Evolutionary conservation across 2,888 invertebrate genomes (phyloP).

Genomic region (Drosophila nr. medialis): DNA sequence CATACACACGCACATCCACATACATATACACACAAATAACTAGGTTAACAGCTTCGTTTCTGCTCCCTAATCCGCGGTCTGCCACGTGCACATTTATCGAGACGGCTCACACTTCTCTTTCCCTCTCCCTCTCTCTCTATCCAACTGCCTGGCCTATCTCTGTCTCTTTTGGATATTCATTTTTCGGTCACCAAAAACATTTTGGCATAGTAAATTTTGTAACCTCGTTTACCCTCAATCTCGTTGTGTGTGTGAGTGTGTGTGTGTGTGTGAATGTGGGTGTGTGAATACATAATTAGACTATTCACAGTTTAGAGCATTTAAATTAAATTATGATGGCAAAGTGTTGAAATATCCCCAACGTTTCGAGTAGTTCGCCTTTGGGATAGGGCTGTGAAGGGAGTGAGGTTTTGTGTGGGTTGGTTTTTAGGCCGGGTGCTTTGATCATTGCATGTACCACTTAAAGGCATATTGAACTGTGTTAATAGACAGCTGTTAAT

Average conservation of each 20-base stretch:
- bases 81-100: slow-evolving; percentile 46
- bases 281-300: slow-evolving; percentile 75
- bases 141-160: neutral
- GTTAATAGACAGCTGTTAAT: slow-evolving; percentile 76
- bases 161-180: slow-evolving; percentile 35
- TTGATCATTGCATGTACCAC: slow-evolving; percentile 46
- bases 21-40: slow-evolving; percentile 34
- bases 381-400: neutral
- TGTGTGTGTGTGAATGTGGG: neutral
- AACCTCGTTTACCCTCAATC: slow-evolving; percentile 24
- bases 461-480: slow-evolving; percentile 68
- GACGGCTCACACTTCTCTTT: slow-evolving; percentile 28
- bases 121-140: neutral
- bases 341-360: slow-evolving; percentile 51
- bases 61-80: slow-evolving; percentile 54
- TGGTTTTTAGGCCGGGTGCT: neutral
- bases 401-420: neutral
- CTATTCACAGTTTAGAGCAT: slow-evolving; percentile 77
- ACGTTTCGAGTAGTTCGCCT: slow-evolving; percentile 10
- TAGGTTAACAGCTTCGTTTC: slow-evolving; percentile 62
- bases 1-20: slow-evolving; percentile 6
- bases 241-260: neutral
- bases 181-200: slow-evolving; percentile 56
- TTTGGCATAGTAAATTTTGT: slow-evolving; percentile 46
- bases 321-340: slow-evolving; percentile 76